These are phyloP conservation scores for Clarias platycephalus DNA, from an alignment of 2,797 vertebrate species.

Conservation along the genomic window DNA sequence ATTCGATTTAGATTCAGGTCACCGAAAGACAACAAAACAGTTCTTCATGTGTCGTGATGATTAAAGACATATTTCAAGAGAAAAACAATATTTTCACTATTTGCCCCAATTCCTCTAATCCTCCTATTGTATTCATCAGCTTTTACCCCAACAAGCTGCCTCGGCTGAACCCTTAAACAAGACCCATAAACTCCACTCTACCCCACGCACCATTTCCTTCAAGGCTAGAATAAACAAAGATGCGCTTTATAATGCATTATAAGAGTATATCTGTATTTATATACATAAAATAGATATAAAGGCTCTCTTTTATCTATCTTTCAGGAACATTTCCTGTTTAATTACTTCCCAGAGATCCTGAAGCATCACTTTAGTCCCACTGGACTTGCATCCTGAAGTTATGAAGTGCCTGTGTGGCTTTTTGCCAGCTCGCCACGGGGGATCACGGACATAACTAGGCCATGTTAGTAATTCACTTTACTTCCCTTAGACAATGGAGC, in stretches of 20 bases:
- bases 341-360: conserved; percentile 11
- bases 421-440: conserved; percentile 39
- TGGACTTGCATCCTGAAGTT: neutral
- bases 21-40: neutral
- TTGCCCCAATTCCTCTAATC: neutral
- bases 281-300: neutral
- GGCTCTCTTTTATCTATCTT: neutral
- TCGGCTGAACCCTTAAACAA: neutral
- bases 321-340: conserved; percentile 4
- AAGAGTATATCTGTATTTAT: neutral
- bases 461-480: conserved; percentile 32
- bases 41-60: neutral
- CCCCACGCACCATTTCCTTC: neutral
- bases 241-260: neutral
- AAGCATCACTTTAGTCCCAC: neutral
- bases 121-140: neutral
- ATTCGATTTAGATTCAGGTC: neutral
- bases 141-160: neutral
- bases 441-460: conserved; percentile 43
- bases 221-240: neutral
- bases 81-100: neutral
- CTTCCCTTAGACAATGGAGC: conserved; percentile 31
- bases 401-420: conserved; percentile 7
- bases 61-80: neutral
- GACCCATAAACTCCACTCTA: neutral